These are phyloP conservation scores for Neostethus bicornis DNA, from an alignment of 2,797 vertebrate species.

Conservation along the genomic window DNA sequence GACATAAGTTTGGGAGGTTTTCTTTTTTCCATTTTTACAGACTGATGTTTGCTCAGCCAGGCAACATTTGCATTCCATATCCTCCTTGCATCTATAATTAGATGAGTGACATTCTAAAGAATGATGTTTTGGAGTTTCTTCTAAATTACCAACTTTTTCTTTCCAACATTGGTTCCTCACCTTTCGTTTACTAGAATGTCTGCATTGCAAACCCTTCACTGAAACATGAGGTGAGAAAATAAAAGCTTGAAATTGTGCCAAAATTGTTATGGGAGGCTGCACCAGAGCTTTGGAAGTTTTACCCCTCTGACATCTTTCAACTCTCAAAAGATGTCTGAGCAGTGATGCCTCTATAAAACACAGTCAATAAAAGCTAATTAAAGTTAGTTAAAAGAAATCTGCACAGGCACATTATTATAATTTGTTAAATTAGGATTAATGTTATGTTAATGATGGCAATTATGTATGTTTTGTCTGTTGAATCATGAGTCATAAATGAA, in stretches of 20 bases:
- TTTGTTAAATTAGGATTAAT: neutral
- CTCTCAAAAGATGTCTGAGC: constrained; percentile 2
- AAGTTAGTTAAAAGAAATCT: neutral
- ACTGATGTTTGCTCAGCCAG: no score
- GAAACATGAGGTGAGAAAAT: constrained; percentile 27
- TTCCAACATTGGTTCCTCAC: constrained; percentile 29
- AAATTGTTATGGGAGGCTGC: constrained; percentile 42
- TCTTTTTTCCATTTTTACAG: no score
- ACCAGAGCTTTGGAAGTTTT: constrained; percentile 50
- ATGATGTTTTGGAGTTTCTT: constrained; percentile 24
- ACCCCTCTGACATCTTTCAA: constrained; percentile 19
- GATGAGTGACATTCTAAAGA: constrained; percentile 20
- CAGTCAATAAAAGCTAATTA: neutral
- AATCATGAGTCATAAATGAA: neutral
- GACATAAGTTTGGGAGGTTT: no score
- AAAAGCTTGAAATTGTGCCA: constrained; percentile 21
- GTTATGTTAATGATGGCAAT: neutral
- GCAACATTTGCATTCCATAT: no score
- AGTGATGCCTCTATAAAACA: neutral
- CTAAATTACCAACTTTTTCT: constrained; percentile 31
- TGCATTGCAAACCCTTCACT: constrained; percentile 27
- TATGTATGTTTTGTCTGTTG: neutral
- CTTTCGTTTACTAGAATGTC: constrained; percentile 33
- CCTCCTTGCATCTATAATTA: constrained; percentile 1
- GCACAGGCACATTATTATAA: neutral